Evolutionary conservation across 2,113 vertebrate species (phyloP).

Genomic region (Carollia perspicillata): DNA sequence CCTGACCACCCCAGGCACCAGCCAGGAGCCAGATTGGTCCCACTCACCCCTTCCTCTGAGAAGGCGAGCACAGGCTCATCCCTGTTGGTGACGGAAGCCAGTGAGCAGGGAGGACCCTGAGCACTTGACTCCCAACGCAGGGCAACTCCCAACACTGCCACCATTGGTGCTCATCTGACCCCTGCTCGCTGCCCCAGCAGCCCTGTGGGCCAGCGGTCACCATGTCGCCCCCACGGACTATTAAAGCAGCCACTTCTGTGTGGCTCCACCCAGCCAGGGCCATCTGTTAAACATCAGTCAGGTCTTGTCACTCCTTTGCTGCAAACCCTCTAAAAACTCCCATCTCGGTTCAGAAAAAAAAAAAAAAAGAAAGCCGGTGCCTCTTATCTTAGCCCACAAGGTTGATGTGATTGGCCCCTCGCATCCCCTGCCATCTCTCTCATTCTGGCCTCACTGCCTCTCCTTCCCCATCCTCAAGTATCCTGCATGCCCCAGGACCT

Average conservation of each 20-base stretch:
- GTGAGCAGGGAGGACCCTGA: too few relatives aligned
- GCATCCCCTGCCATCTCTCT: rapidly evolving
- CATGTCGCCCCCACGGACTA: neutral
- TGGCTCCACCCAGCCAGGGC: neutral
- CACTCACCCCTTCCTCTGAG: too few relatives aligned
- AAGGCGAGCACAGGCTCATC: neutral
- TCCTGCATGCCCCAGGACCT: neutral
- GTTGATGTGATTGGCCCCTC: neutral
- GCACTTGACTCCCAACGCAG: rapidly evolving
- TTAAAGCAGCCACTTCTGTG: neutral
- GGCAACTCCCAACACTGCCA: too few relatives aligned
- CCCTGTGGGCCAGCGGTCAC: neutral
- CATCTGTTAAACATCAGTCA: neutral
- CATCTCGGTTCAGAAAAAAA: neutral
- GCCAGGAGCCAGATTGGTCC: neutral
- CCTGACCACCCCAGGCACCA: neutral
- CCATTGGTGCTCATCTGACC: too few relatives aligned
- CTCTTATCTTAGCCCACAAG: neutral
- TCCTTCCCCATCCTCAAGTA: neutral
- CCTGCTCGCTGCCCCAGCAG: neutral
- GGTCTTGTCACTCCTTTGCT: neutral
- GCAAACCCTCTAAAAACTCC: neutral
- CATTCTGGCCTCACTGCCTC: neutral
- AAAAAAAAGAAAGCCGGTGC: neutral
- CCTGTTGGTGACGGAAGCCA: neutral